Base-by-base conservation (phyloP, 2,888 invertebrate genomes). In the Heterodera filipjevi region DNA sequence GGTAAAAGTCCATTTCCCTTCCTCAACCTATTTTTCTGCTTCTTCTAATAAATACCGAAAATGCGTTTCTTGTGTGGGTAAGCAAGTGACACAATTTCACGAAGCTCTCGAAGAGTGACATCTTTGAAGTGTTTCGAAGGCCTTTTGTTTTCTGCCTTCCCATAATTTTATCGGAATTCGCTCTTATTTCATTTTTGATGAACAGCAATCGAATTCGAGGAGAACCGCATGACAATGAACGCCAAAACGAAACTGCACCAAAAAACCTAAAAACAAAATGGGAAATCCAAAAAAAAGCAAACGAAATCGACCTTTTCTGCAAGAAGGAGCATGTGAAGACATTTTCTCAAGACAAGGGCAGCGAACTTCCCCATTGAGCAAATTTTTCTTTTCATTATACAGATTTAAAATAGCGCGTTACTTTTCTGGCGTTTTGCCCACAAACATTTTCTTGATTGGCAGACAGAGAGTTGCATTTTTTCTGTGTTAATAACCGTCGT, bases 41-140 rank as follows among this genome's bases (percentile, higher is more conserved):
- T 2, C n/a, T 33, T n/a, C n/a, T n/a, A n/a, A n/a, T n/a, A n/a
- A n/a, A 79, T 53, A 87, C 87, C 79, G 71, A 87, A 80, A 46
- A 87, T 87, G 78, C 87, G 76, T 66, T 85, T 81, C 80, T 87
- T 88, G 79, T 88, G 87, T 2, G 87, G 87, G 33, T 81, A 83
- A 3, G 87, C 87, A 12, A 87, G 80, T 14, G 82, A 80, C 73
- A 86, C 84, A 77, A 87, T 88, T 12, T 81, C 85, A 66, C 81
- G 80, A 64, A 87, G 70, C 78, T 88, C 87, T 66, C 78, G 83
- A 85, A 85, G 85, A 64, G 84, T 83, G 5, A 86, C 82, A 77
- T 87, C 85, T 77, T 85, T 82, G 27, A 87, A 77, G 75, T 86
- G 87, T 27, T 81, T 81, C 8, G 87, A 82, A 14, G 82, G 84